Percentiles rank a stretch among this genome's conserved stretches.
These are phyloP conservation scores for Ailurus styani DNA, from an alignment of 2,113 vertebrate genomes.

Conservation along the genomic window DNA sequence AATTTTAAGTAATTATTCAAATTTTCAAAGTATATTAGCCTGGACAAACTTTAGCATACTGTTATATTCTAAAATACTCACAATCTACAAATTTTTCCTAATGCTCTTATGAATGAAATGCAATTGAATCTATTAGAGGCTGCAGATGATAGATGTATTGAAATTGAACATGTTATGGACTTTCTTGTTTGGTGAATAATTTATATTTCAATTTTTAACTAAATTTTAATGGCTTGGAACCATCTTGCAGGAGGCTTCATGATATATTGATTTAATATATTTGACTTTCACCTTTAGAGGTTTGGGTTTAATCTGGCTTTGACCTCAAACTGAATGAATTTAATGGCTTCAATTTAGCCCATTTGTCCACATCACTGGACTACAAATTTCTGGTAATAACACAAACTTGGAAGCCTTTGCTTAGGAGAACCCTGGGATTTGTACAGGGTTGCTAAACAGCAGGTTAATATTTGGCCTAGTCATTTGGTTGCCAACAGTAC, in stretches of 20 bases:
- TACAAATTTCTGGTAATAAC: slow-evolving; percentile 54
- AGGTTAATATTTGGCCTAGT: slow-evolving; percentile 25
- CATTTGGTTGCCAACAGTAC: slow-evolving; percentile 11
- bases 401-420: neutral
- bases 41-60: neutral
- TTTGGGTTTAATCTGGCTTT: slow-evolving; percentile 52
- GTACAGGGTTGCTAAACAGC: neutral
- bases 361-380: slow-evolving; percentile 59
- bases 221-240: slow-evolving; percentile 56
- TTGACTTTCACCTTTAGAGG: slow-evolving; percentile 36
- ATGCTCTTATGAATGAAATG: slow-evolving; percentile 21
- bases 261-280: slow-evolving; percentile 58
- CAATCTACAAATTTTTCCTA: neutral
- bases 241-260: slow-evolving; percentile 34
- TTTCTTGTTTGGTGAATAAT: slow-evolving; percentile 75
- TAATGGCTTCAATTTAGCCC: slow-evolving; percentile 60
- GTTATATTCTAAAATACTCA: neutral
- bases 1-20: slow-evolving; percentile 3
- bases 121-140: neutral
- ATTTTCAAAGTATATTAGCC: neutral
- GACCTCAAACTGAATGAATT: slow-evolving; percentile 63
- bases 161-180: slow-evolving; percentile 55
- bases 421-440: slow-evolving; percentile 9
- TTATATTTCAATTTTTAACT: slow-evolving; percentile 75
- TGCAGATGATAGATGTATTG: neutral